These are phyloP conservation scores for Volucella zonaria DNA, from an alignment of 2,888 invertebrate species.

Conservation along the genomic window DNA sequence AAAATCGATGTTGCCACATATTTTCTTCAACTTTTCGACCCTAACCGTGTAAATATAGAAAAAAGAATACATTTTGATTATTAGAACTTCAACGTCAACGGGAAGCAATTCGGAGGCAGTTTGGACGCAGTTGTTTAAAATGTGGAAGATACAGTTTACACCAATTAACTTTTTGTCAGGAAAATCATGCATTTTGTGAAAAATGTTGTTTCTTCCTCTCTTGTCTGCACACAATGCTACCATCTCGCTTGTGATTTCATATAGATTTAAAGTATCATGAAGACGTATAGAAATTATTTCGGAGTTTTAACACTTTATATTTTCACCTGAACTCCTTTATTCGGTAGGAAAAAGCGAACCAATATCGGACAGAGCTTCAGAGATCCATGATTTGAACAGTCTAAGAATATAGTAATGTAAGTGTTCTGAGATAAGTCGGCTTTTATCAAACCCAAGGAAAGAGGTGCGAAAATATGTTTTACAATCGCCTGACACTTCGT, in stretches of 20 bases:
- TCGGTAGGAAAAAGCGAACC: no score
- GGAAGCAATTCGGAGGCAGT: conserved; percentile 29
- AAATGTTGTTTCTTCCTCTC: conserved; percentile 18
- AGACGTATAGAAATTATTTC: conserved; percentile 27
- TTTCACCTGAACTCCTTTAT: conserved; percentile 56
- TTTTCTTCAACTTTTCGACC: conserved; percentile 2
- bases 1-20: neutral
- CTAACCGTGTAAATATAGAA: conserved; percentile 49
- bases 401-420: conserved; percentile 54
- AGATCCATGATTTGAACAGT: conserved; percentile 59
- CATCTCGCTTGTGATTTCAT: conserved; percentile 7
- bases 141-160: conserved; percentile 17
- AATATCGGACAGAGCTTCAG: conserved; percentile 61
- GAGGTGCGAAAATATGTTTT: conserved; percentile 55
- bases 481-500: conserved; percentile 62
- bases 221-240: conserved; percentile 16
- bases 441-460: conserved; percentile 58
- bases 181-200: conserved; percentile 21
- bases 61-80: conserved; percentile 49
- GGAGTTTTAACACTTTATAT: conserved; percentile 58
- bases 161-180: conserved; percentile 15
- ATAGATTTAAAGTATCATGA: conserved; percentile 19
- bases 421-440: conserved; percentile 48
- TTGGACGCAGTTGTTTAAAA: conserved; percentile 38
- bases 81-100: conserved; percentile 42